Conservation (phyloP, 2,888 invertebrate genomes). For the Limnephilus rhombicus region DNA sequence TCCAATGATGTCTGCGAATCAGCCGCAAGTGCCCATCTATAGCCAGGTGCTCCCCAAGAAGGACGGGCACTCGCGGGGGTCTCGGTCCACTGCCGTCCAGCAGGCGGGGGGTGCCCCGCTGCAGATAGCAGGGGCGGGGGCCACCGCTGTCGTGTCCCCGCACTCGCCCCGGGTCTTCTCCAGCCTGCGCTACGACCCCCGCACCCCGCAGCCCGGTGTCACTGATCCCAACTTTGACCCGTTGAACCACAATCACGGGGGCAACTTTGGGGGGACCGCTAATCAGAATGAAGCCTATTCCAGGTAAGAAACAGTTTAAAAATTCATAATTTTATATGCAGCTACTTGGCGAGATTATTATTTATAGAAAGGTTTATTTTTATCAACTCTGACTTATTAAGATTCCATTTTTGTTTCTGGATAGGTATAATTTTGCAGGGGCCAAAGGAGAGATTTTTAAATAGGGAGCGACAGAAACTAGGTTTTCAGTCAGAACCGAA, state of each 20-base stretch:
- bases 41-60: constrained; percentile 72
- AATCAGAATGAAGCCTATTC: constrained; percentile 69
- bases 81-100: constrained; percentile 43
- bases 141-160: constrained; percentile 55
- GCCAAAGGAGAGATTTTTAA: no score
- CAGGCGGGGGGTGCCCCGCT: constrained; percentile 40
- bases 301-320: not conserved
- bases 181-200: constrained; percentile 68
- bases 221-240: constrained; percentile 80
- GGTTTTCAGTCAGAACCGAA: no score
- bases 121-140: not conserved
- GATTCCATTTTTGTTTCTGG: no score
- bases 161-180: constrained; percentile 65
- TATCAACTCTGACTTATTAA: no score
- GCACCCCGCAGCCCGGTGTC: constrained; percentile 69
- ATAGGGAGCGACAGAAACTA: no score
- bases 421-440: no score
- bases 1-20: constrained; percentile 4
- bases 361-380: no score
- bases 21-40: constrained; percentile 74
- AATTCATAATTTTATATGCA: not conserved
- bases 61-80: constrained; percentile 48
- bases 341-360: no score
- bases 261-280: constrained; percentile 72
- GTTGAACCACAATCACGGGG: constrained; percentile 80